Conservation (phyloP, 2,797 vertebrate genomes). For the Toxotes lorentzi region DNA sequence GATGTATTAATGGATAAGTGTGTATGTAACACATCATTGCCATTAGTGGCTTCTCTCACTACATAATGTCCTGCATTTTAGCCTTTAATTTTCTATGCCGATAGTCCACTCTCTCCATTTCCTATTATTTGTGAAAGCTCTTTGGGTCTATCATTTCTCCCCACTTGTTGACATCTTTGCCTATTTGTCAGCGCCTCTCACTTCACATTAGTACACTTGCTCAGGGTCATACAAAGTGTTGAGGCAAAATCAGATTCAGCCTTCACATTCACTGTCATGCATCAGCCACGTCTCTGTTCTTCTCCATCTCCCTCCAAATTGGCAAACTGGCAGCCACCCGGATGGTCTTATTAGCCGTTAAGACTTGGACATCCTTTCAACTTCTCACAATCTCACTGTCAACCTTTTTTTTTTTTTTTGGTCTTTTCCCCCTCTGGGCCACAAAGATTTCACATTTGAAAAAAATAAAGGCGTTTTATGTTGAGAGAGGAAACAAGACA, state of each 20-base stretch:
- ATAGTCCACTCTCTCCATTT: background rate
- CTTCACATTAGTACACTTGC: constrained; percentile 37
- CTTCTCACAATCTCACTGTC: constrained; percentile 31
- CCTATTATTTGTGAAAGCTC: constrained; percentile 44
- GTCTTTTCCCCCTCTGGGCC: background rate
- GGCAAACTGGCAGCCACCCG: constrained; percentile 42
- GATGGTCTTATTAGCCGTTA: constrained; percentile 37
- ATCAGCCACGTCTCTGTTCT: constrained; percentile 26
- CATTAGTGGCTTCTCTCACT: constrained; percentile 23
- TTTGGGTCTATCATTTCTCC: constrained; percentile 46
- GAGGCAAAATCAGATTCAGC: constrained; percentile 49
- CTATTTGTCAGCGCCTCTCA: constrained; percentile 48
- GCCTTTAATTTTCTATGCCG: constrained; percentile 31
- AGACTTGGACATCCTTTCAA: constrained; percentile 48
- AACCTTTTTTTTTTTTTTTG: constrained; percentile 11
- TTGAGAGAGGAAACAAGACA: constrained; percentile 27
- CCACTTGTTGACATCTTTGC: constrained; percentile 37
- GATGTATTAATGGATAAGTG: background rate
- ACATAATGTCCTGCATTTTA: constrained; percentile 21
- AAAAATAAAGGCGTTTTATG: constrained; percentile 33
- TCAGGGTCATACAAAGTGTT: constrained; percentile 53
- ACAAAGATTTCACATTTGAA: constrained; percentile 25
- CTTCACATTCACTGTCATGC: constrained; percentile 39
- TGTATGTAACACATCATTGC: constrained; percentile 20
- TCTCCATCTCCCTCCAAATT: constrained; percentile 40